A percentile compares a stretch with the other conserved stretches of the same genome.
Conservation (phyloP, 2,888 invertebrate genomes). For the Heteromurus nitidus region DNA sequence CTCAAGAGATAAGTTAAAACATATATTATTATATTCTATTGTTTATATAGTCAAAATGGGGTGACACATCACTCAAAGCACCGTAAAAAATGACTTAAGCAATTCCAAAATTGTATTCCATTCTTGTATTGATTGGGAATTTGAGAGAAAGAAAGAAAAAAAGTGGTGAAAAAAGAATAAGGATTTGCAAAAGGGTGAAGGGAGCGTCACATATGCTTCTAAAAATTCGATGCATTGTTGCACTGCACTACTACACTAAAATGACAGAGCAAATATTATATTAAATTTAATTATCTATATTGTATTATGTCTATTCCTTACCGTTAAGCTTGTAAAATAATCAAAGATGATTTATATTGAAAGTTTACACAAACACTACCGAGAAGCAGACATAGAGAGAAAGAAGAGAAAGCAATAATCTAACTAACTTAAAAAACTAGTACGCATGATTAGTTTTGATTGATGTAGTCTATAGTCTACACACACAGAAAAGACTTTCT, state of each 20-base stretch:
- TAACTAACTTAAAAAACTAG: not conserved
- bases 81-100: conserved; percentile 3
- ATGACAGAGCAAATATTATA: conserved; percentile 29
- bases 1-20: conserved; percentile 15
- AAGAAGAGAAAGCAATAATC: conserved; percentile 14
- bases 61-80: conserved; percentile 14
- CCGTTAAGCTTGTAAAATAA: not conserved
- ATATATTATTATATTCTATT: conserved; percentile 22
- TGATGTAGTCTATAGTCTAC: conserved; percentile 18
- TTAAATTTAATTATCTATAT: conserved; percentile 9
- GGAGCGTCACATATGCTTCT: not conserved
- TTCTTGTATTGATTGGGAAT: conserved; percentile 10
- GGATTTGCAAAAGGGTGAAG: not conserved
- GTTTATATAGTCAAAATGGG: conserved; percentile 28
- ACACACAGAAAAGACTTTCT: conserved; percentile 62
- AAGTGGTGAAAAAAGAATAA: not conserved
- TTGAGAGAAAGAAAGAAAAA: not conserved
- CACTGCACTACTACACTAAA: conserved; percentile 18
- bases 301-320: not conserved
- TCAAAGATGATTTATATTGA: not conserved
- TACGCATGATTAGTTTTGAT: not conserved
- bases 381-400: not conserved
- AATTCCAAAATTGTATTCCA: conserved; percentile 26
- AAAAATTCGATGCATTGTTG: conserved; percentile 2
- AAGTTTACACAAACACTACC: not conserved